Base-by-base conservation (phyloP, 2,888 invertebrate species). In the Tenthredo notha region DNA sequence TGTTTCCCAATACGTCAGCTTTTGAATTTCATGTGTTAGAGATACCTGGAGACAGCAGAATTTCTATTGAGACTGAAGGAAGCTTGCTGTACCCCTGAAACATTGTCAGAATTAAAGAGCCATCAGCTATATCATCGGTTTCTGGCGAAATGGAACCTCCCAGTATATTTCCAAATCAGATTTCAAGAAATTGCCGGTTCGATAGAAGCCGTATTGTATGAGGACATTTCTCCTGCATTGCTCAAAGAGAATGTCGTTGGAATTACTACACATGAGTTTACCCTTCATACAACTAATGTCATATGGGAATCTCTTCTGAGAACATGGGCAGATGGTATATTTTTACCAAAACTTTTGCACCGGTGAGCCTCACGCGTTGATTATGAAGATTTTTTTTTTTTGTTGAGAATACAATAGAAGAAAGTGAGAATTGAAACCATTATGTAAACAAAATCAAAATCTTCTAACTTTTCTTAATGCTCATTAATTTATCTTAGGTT, bases 101-200 rank as follows among this genome's bases (percentile, higher is more conserved):
- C 95, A 87, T 94, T 95, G 0, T 94, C 95, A 86, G 91, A 95
- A 37, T 94, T 98, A 84, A 95, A 95, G 87, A 94, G 95, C 84
- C 96, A 97, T 90, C 93, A 95, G 1, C 96, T 97, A 87, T 98
- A 97, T 91, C 96, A 96, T 90, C 96, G 95, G 87, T 98, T 98
- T 91, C 95, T 98, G 88, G 96, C 96, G 87, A 96, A 97, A 89
- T 99, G 98, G 97, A 99, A 98, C 94, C 94, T 99, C 82, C 97
- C 98, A 15, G 98, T 99, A n/a, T 99, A 99, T 94, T 99, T 98
- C 93, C 98, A 99, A 94, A 97, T 98, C 88, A 95, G 98, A 88
- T 98, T 98, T 94, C 98, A 98, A 94, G 98, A 98, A 94, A 97
- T 99, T 91, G 98, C 98, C 84, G 97, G 97, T 88, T 94, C 87